phyloP scores from a whole-genome alignment of 2,888 invertebrate genomes.

The Drosophila austrosaltans region DNA sequence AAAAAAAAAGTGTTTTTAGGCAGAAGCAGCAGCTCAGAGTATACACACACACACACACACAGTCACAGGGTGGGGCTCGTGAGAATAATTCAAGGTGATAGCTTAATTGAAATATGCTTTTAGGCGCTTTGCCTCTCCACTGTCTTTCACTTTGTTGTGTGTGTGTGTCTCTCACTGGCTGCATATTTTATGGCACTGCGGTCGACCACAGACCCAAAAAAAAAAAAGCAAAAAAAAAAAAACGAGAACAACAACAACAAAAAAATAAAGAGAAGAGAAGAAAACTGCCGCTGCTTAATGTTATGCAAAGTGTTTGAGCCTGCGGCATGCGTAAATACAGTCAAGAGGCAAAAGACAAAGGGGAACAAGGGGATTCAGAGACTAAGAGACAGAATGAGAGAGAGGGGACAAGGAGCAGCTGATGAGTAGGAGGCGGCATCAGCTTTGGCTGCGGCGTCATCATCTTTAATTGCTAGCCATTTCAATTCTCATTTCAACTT shows the following conservation, averaged over 20 bases:
- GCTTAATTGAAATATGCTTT: constrained; percentile 83
- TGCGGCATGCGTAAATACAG: constrained; percentile 53
- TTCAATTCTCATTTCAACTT: constrained; percentile 73
- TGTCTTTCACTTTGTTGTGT: constrained; percentile 62
- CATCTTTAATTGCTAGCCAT: constrained; percentile 75
- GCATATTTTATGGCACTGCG: constrained; percentile 72
- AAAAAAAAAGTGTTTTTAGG: constrained; percentile 63
- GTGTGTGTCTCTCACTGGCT: constrained; percentile 44
- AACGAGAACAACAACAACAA: constrained; percentile 31
- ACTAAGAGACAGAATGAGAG: constrained; percentile 11
- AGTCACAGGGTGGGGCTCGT: constrained; percentile 48
- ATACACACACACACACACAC: not conserved
- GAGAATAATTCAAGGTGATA: constrained; percentile 82
- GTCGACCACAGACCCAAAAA: constrained; percentile 61
- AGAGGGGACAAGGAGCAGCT: not conserved
- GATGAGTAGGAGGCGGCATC: constrained; percentile 18
- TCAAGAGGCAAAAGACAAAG: constrained; percentile 23
- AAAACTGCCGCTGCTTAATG: constrained; percentile 66
- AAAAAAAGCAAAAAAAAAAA: constrained; percentile 28
- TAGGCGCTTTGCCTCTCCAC: constrained; percentile 69
- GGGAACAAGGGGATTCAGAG: constrained; percentile 28
- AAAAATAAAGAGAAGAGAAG: constrained; percentile 38
- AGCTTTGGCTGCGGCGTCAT: constrained; percentile 43
- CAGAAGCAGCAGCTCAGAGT: constrained; percentile 25
- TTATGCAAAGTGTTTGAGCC: constrained; percentile 77